Percentiles rank a stretch among this genome's conserved stretches.
These are phyloP conservation scores for Forbesichthys papilliferus DNA, from an alignment of 2,113 vertebrate genomes.

Conservation along the genomic window DNA sequence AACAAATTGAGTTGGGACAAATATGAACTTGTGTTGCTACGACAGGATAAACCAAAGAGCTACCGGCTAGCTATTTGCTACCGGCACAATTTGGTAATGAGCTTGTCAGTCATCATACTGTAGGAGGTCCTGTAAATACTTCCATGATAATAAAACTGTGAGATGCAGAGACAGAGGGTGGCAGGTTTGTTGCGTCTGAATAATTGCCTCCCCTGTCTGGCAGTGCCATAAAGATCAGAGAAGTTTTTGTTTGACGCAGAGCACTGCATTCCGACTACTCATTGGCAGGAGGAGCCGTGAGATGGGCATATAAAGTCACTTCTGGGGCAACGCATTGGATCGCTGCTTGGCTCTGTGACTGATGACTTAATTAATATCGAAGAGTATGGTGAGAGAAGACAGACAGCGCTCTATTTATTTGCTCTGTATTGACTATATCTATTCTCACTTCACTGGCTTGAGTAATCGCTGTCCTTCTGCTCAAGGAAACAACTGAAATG, in stretches of 20 bases:
- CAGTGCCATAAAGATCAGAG: constrained; percentile 3
- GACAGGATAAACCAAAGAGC: background rate
- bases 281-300: constrained; percentile 36
- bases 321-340: constrained; percentile 59
- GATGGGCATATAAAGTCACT: constrained; percentile 52
- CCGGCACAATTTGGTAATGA: constrained; percentile 45
- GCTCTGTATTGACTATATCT: constrained; percentile 60
- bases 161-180: constrained; percentile 30
- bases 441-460: constrained; percentile 50
- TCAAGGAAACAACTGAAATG: constrained; percentile 40
- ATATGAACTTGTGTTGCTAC: constrained; percentile 16
- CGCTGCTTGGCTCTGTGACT: constrained; percentile 61
- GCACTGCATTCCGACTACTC: constrained; percentile 41
- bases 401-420: constrained; percentile 62
- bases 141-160: constrained; percentile 28
- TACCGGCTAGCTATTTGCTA: no score
- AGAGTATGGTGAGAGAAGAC: constrained; percentile 54
- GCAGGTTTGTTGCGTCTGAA: constrained; percentile 33
- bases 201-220: constrained; percentile 30
- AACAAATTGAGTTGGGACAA: background rate
- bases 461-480: constrained; percentile 45
- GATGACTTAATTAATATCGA: constrained; percentile 73
- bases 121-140: constrained; percentile 32
- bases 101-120: constrained; percentile 43
- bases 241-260: constrained; percentile 13